Conservation (phyloP, 1,140 invertebrate genomes). For the Meloidogyne exigua region DNA sequence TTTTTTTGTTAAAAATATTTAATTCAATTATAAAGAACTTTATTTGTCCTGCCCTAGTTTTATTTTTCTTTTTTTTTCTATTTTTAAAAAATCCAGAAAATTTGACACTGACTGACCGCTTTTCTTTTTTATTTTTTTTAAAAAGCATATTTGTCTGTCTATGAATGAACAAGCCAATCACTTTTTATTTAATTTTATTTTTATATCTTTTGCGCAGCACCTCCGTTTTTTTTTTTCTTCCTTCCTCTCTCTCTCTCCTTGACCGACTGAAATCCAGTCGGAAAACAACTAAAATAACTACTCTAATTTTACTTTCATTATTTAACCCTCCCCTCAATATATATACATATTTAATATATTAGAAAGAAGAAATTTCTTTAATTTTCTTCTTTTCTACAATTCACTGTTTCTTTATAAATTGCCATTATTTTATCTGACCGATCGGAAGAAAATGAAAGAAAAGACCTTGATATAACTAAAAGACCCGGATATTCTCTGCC, state of each 20-base stretch:
- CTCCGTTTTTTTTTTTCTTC: background rate
- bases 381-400: background rate
- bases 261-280: background rate
- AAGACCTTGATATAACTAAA: background rate
- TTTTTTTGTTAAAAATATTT: too few species aligned
- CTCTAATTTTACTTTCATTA: constrained; percentile 2
- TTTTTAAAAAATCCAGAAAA: background rate
- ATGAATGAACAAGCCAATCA: background rate
- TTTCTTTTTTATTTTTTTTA: background rate
- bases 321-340: too few species aligned
- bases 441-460: constrained; percentile 4
- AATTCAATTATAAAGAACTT: too few species aligned
- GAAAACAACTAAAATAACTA: background rate
- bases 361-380: background rate
- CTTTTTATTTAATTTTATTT: background rate
- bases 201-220: background rate
- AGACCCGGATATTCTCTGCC: background rate
- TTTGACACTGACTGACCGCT: background rate
- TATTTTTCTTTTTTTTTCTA: background rate
- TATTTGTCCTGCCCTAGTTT: background rate
- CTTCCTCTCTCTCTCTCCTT: background rate
- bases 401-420: background rate
- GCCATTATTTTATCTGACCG: background rate
- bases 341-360: too few species aligned
- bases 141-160: background rate